Evolutionary conservation across 2,113 vertebrate genomes (phyloP).

Genomic region (Mixornis gularis): DNA sequence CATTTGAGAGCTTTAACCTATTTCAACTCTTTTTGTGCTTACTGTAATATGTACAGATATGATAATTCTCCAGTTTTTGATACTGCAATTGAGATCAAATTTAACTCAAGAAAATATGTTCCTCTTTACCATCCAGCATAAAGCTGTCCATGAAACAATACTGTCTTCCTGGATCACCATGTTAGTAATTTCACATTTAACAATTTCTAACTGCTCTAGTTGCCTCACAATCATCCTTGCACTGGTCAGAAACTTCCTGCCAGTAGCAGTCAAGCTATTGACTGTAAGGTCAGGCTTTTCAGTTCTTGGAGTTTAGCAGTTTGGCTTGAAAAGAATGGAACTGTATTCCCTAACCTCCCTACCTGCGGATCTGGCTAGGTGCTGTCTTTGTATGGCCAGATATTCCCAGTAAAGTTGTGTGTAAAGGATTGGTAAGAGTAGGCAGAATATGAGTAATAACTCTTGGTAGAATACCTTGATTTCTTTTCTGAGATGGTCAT

Average conservation of each 20-base stretch:
- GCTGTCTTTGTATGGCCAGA: neutral
- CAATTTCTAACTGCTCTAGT: neutral
- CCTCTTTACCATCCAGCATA: neutral
- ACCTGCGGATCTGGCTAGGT: neutral
- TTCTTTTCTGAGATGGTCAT: neutral
- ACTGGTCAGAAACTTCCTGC: neutral
- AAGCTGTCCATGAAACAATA: neutral
- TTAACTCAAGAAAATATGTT: neutral
- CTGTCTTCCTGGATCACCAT: neutral
- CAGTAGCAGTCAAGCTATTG: neutral
- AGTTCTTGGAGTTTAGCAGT: neutral
- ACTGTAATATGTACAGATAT: neutral
- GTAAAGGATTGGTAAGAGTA: neutral
- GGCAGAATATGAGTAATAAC: neutral
- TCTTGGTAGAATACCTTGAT: neutral
- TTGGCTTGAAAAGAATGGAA: neutral
- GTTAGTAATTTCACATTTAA: neutral
- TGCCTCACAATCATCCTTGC: neutral
- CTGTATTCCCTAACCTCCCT: neutral
- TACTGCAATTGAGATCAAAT: neutral
- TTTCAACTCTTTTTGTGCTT: neutral
- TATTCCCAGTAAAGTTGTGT: rapidly evolving
- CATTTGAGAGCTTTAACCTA: neutral
- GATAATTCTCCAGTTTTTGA: neutral
- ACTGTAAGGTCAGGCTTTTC: neutral